phyloP scores from a whole-genome alignment of 2,888 invertebrate genomes.

The Nemoura dubitans region DNA sequence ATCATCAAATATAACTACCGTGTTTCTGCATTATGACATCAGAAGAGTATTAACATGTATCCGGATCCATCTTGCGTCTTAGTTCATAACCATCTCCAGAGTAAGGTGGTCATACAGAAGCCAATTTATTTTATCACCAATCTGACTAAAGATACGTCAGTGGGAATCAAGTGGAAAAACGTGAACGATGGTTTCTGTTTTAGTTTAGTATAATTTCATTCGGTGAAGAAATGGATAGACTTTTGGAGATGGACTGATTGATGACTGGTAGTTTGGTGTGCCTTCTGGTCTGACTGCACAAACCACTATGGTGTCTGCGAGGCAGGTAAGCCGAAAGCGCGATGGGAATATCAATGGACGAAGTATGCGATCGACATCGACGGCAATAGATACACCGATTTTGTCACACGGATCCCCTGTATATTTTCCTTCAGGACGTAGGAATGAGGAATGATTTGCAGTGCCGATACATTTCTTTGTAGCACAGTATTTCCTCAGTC shows the following conservation, averaged over 20 bases:
- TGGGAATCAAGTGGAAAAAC: not conserved
- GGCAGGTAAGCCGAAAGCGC: not conserved
- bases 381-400: no score
- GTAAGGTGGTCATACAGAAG: not conserved
- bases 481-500: no score
- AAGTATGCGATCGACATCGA: not conserved
- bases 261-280: not conserved
- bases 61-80: not conserved
- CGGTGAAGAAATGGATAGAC: not conserved
- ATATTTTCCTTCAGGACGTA: not conserved
- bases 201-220: not conserved
- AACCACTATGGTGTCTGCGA: not conserved
- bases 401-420: not conserved
- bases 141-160: not conserved
- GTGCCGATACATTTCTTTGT: no score
- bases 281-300: not conserved
- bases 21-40: slow-evolving; percentile 32
- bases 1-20: slow-evolving; percentile 43
- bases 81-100: not conserved
- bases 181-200: not conserved
- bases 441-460: no score
- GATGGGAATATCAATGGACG: not conserved
- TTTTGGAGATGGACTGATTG: not conserved
- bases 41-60: not conserved
- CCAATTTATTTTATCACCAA: not conserved